Percentiles rank a stretch among this genome's conserved stretches.
These are phyloP conservation scores for Helarctos malayanus DNA, from an alignment of 2,797 vertebrate species.

Conservation along the genomic window DNA sequence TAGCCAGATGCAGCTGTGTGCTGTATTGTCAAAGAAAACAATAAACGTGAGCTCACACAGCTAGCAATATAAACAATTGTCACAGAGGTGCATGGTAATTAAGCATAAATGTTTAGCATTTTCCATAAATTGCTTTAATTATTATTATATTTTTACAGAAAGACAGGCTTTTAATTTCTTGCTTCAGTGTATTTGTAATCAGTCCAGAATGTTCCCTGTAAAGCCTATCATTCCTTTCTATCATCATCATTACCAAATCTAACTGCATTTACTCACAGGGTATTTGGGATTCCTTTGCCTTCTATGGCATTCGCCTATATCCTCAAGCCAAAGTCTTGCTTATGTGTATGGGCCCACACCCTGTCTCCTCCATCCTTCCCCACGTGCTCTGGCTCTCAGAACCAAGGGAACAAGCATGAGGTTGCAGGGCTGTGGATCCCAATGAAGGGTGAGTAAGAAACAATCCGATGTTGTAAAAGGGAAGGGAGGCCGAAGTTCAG, in stretches of 20 bases:
- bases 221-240: neutral
- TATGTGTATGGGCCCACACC: rapidly evolving
- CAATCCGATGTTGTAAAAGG: neutral
- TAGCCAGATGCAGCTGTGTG: neutral
- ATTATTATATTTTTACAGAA: neutral
- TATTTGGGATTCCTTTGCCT: neutral
- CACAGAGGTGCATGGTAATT: neutral
- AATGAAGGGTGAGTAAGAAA: neutral
- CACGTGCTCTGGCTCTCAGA: rapidly evolving
- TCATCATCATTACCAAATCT: neutral
- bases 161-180: neutral
- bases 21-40: constrained; percentile 1
- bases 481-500: neutral
- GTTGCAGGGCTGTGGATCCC: neutral
- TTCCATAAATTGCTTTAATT: neutral
- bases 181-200: neutral
- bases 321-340: neutral
- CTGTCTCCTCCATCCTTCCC: rapidly evolving
- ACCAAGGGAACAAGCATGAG: neutral
- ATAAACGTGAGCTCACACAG: neutral
- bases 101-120: neutral
- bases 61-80: too few relatives aligned
- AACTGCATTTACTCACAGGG: neutral
- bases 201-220: neutral
- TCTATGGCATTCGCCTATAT: neutral